Conservation (phyloP, 2,113 vertebrate genomes). For the Amphiprion ocellaris region DNA sequence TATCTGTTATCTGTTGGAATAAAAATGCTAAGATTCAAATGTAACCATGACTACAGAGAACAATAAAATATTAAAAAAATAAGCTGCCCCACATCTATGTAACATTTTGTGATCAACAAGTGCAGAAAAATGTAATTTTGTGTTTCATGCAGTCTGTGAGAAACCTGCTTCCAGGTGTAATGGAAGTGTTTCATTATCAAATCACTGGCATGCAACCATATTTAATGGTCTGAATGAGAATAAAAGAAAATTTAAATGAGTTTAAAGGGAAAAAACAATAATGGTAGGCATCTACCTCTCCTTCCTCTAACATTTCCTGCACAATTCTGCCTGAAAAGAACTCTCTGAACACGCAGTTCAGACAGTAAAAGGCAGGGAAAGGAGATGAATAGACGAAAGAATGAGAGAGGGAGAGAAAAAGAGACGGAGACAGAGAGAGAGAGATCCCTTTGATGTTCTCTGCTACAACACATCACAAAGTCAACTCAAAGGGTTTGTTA, state of each 20-base stretch:
- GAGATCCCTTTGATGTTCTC: constrained; percentile 91
- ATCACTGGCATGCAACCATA: constrained; percentile 32
- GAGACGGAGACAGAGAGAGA: constrained; percentile 9
- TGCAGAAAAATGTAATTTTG: constrained; percentile 24
- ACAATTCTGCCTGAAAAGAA: constrained; percentile 47
- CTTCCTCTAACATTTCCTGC: constrained; percentile 18
- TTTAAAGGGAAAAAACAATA: constrained; percentile 40
- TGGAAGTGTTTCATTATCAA: constrained; percentile 48
- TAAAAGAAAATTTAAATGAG: constrained; percentile 40
- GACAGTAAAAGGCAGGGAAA: constrained; percentile 54
- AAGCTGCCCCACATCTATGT: background rate
- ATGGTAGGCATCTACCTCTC: constrained; percentile 11
- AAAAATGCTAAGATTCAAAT: background rate
- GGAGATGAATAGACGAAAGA: constrained; percentile 77
- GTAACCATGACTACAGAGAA: too few relatives aligned
- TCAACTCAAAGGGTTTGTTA: constrained; percentile 98
- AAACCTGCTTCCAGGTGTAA: constrained; percentile 9
- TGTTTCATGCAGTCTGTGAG: constrained; percentile 3
- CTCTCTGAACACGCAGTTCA: constrained; percentile 30
- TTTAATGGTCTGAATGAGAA: constrained; percentile 47
- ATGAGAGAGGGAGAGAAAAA: constrained; percentile 53
- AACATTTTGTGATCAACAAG: constrained; percentile 24
- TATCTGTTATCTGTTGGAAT: background rate
- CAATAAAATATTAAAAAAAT: background rate
- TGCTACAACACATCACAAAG: constrained; percentile 93